These are phyloP conservation scores for Troglohyphantes excavatus DNA, from an alignment of 2,888 invertebrate species.

Conservation along the genomic window DNA sequence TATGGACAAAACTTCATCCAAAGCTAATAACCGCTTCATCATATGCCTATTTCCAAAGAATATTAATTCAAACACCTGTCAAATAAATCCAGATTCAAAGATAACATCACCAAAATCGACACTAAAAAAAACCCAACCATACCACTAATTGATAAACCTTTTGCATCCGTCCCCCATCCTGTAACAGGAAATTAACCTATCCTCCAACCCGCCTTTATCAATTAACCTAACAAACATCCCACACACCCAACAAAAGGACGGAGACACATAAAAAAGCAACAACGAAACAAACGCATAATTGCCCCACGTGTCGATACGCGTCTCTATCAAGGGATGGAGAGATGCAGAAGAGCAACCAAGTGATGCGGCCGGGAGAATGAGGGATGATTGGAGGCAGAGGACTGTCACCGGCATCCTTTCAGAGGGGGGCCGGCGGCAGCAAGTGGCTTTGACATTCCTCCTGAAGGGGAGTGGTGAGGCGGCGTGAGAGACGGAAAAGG, in stretches of 20 bases:
- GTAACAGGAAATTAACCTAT: constrained; percentile 44
- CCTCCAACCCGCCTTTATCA: constrained; percentile 27
- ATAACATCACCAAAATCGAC: too few relatives aligned
- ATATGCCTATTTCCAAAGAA: too few relatives aligned
- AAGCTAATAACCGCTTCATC: too few relatives aligned
- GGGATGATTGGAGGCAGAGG: constrained; percentile 64
- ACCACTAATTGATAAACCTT: too few relatives aligned
- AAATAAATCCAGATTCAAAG: too few relatives aligned
- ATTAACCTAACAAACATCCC: constrained; percentile 17
- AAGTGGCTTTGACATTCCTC: constrained; percentile 69
- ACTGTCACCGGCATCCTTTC: constrained; percentile 69
- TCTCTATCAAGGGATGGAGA: constrained; percentile 2
- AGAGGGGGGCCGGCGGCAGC: constrained; percentile 46
- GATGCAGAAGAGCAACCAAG: constrained; percentile 18
- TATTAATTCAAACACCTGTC: too few relatives aligned
- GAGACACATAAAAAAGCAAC: not conserved
- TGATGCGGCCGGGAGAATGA: constrained; percentile 36
- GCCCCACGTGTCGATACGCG: constrained; percentile 37
- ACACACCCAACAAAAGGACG: not conserved
- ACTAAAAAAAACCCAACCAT: too few relatives aligned
- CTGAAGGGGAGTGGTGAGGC: not conserved
- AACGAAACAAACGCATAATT: constrained; percentile 38
- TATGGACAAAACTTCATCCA: too few relatives aligned
- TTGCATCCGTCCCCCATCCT: not conserved
- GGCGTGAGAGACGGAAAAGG: not conserved